phyloP scores from a whole-genome alignment of 2,113 vertebrate genomes.

The Zapus hudsonius region DNA sequence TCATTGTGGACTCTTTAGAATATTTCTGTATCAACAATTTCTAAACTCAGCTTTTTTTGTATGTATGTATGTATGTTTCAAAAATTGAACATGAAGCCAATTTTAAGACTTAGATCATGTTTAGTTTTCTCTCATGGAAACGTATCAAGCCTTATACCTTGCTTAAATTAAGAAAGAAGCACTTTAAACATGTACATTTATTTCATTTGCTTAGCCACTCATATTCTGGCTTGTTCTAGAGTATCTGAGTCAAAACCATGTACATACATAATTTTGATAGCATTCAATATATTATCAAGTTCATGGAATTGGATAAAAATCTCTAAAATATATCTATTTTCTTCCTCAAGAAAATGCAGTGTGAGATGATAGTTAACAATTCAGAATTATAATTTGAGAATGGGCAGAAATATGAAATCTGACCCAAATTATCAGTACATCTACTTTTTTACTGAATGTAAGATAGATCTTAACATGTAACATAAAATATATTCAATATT shows the following conservation, averaged over 20 bases:
- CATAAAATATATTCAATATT: neutral
- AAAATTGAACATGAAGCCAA: neutral
- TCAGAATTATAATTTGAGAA: neutral
- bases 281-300: neutral
- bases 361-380: neutral
- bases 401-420: conserved; percentile 10
- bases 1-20: neutral
- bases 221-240: neutral
- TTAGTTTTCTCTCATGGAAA: conserved; percentile 50
- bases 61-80: neutral
- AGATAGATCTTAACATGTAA: neutral
- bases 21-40: neutral
- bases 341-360: neutral
- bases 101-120: conserved; percentile 10
- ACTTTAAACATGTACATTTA: neutral
- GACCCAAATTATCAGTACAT: neutral
- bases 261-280: conserved; percentile 4
- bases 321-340: neutral
- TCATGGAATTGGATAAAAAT: neutral
- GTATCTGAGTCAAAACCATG: neutral
- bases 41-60: neutral
- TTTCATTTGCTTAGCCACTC: neutral
- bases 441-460: neutral
- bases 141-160: neutral
- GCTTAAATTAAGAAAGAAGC: conserved; percentile 37